These are phyloP conservation scores for Rhizoglyphus robini DNA, from an alignment of 1,140 invertebrate species.

Conservation along the genomic window DNA sequence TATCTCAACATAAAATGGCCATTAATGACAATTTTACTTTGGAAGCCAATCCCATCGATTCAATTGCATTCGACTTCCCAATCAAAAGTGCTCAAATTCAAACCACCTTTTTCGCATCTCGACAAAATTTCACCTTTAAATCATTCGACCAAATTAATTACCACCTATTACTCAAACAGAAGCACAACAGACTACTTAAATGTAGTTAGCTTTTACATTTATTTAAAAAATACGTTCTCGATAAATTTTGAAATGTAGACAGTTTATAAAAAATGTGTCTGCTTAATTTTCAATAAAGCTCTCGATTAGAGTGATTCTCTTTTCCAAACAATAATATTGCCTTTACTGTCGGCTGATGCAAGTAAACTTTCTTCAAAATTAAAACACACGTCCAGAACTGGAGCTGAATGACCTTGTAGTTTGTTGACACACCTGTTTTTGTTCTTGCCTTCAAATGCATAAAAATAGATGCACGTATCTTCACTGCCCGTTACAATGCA, in stretches of 20 bases:
- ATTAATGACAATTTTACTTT: neutral
- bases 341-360: constrained; percentile 65
- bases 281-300: too few species aligned
- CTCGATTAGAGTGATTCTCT: constrained; percentile 31
- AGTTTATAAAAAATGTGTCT: too few species aligned
- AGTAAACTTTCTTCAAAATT: constrained; percentile 77
- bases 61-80: neutral
- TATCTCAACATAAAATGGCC: neutral
- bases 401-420: constrained; percentile 63
- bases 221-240: too few species aligned
- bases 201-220: too few species aligned
- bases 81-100: too few species aligned
- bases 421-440: constrained; percentile 54
- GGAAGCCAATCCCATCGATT: neutral
- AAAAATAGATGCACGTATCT: constrained; percentile 68
- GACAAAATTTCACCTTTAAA: too few species aligned
- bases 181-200: neutral
- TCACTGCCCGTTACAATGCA: constrained; percentile 71
- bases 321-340: constrained; percentile 73
- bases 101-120: too few species aligned
- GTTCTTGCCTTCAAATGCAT: constrained; percentile 55
- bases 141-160: neutral
- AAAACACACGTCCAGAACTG: constrained; percentile 66
- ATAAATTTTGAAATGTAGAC: too few species aligned
- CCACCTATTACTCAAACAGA: neutral